Evolutionary conservation across 1,140 invertebrate genomes (phyloP), one percentile per base, ranked within the genome.

Genomic region (Pseudobourletiella spinata): DNA sequence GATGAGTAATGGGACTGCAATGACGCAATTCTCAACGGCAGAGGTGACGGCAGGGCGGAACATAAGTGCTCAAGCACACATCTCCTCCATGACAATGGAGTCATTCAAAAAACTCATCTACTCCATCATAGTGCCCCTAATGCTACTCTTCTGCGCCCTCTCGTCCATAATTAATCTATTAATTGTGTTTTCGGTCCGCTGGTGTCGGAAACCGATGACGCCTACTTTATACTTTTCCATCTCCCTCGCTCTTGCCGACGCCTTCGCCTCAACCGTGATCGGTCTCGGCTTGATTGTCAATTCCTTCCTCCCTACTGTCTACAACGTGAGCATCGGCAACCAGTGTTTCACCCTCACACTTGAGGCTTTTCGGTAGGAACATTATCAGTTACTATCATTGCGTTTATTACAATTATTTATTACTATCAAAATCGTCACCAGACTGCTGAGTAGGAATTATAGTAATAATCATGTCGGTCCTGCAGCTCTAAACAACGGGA

Each of bases 181-280:
- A 11, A 77, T 83, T 22, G 73, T 83, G 3, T 61, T 76, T 4
- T 76, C 79, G 51, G 74, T 76, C 4, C 73, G 73, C 29, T 83
- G 80, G 79, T 77, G 83, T 11, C 71, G 78, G 48, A 71, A 76
- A 28, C 77, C 79, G 0, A 70, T 83, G 57, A 79, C 81, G 1
- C 79, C 82, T 1, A 83, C 82, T 3, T 71, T 84, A 1, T 76
- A 79, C 55, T 80, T 84, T 63, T 81, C 78, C 64, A 69, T 84
- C 1, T 83, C 81, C 67, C 71, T 84, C 30, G 80, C 82, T 6
- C 77, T 76, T 1, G 80, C 82, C 0, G 82, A 84, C 68, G 79
- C 80, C 1, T 78, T 77, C 57, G 78, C 81, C 1, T 79, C 80
- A 1, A 69, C 77, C 1, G 68, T 80, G n/a, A 67, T 81, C 16